Evolutionary conservation across 2,113 vertebrate genomes (phyloP).

Genomic region (Aramus guarauna): DNA sequence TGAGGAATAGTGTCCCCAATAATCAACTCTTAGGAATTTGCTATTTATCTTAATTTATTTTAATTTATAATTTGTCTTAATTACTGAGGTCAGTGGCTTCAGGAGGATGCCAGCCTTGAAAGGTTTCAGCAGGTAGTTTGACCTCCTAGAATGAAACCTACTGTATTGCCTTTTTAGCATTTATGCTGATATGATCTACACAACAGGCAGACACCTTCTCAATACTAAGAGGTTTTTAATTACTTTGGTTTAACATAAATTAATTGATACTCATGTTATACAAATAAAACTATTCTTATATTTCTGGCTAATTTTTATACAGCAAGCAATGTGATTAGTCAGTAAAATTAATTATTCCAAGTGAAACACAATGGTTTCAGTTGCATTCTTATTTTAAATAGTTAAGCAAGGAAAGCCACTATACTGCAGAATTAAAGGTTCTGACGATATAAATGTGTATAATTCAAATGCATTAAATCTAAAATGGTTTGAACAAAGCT

Average conservation of each 20-base stretch:
- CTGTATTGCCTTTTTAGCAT: constrained; percentile 7
- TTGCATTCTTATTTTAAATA: not conserved
- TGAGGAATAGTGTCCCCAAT: not conserved
- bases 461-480: not conserved
- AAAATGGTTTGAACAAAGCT: not conserved
- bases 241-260: constrained; percentile 35
- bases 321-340: not conserved
- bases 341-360: constrained; percentile 9
- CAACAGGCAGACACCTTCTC: constrained; percentile 34
- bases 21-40: constrained; percentile 9
- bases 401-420: not conserved
- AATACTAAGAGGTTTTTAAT: not conserved
- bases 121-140: not conserved
- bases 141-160: constrained; percentile 33
- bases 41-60: constrained; percentile 24
- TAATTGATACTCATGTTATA: constrained; percentile 20
- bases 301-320: not conserved
- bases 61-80: constrained; percentile 28
- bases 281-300: constrained; percentile 17
- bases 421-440: not conserved
- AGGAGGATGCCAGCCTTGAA: constrained; percentile 31
- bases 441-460: not conserved
- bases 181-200: constrained; percentile 33
- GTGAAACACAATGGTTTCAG: not conserved
- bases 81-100: constrained; percentile 52